These are phyloP conservation scores for Pogona vitticeps DNA, from an alignment of 2,113 vertebrate genomes.

Conservation along the genomic window DNA sequence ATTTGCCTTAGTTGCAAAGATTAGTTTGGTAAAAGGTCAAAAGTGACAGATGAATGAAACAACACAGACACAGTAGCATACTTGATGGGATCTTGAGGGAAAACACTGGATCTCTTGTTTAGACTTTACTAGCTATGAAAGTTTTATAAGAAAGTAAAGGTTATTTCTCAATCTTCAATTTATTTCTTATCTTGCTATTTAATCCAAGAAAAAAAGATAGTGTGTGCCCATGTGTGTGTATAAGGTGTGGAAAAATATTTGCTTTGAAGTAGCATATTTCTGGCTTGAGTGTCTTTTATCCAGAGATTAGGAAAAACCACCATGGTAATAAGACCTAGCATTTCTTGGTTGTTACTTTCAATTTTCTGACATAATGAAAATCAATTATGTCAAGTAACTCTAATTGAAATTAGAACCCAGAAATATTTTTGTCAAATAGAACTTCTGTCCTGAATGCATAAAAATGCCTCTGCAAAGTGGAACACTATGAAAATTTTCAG, in stretches of 20 bases:
- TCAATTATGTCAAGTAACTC: no score
- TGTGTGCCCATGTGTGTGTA: no score
- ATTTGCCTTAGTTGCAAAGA: conserved; percentile 2
- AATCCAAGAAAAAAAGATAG: no score
- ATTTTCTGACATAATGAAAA: not conserved
- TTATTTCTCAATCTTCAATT: not conserved
- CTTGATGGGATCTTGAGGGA: not conserved
- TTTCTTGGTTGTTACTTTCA: not conserved
- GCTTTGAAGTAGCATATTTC: not conserved
- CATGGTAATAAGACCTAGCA: not conserved
- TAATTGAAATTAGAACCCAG: not conserved
- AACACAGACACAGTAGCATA: not conserved
- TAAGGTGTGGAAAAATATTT: not conserved
- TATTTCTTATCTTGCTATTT: not conserved
- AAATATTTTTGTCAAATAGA: not conserved
- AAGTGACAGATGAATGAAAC: conserved; percentile 10
- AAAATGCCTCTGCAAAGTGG: not conserved
- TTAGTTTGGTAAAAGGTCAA: conserved; percentile 17
- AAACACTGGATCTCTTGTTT: not conserved
- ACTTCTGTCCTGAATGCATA: not conserved
- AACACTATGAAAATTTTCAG: not conserved
- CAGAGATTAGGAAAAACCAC: not conserved
- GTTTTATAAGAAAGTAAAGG: not conserved
- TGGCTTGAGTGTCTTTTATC: not conserved
- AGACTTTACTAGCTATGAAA: not conserved